Evolutionary conservation across 2,888 invertebrate species (phyloP), one percentile per base, ranked within the genome.

Genomic region (Zeuzera pyrina): DNA sequence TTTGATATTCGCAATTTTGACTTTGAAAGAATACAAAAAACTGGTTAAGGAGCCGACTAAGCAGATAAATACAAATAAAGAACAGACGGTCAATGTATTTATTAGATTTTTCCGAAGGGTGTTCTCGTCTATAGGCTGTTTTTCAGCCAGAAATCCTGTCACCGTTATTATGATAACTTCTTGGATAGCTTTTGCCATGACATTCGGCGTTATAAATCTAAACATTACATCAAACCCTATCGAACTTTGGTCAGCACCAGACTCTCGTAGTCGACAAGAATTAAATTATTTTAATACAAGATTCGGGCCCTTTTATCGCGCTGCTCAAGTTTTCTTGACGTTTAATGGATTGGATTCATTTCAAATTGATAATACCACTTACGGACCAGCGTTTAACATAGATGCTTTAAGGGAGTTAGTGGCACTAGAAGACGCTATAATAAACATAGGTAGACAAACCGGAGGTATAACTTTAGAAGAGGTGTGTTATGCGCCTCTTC

Each of bases 201-300:
- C 88, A 2, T 88, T 86, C 42, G 97, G 97, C n/a, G 78, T 90
- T 6, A 35, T 78, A 0, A 78, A 78, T 33, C 67, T 96, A 41
- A 68, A 87, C 38, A 85, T 98, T 1, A 95, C 94, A 0, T 90
- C 95, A 0, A 90, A 96, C 63, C 97, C 98, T 0, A 89, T 97
- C 1, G 93, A 98, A 61, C 86, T 98, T 25, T 98, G 98, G 98
- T 94, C 97, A 1, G 86, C 95, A 0, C 91, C 93, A 1, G 70
- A 84, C 14, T 95, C 95, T 48, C 84, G 88, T 37, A 91, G 95
- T 19, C 86, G 97, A 35, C 58, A 86, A 23, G 94, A 98, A 56
- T 92, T 95, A 59, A 87, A 93, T 39, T 96, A 91, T 61, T 98
- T 92, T 54, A 97, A 98, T 64, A 70, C 85, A 8, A 88, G 91